Evolutionary conservation across 2,797 vertebrate genomes (phyloP), one percentile per base, ranked within the genome.

Genomic region (Xiphorhynchus erythropygius): DNA sequence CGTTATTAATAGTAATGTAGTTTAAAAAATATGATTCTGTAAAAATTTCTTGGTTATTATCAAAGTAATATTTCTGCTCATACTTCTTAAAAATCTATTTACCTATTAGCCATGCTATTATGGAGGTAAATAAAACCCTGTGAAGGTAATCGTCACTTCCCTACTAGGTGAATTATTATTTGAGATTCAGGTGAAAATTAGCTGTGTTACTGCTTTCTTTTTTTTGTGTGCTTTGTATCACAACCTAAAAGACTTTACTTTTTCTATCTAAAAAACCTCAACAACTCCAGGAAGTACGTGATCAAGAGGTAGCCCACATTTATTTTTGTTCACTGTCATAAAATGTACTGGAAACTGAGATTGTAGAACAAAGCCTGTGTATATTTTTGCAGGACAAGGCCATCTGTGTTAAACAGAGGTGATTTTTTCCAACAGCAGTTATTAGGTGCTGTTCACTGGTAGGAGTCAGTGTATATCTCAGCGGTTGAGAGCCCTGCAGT

Each of bases 341-440:
- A 69, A 62, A 56, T 30, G 12, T 52, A 28, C 35, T 69, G 50
- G 57, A 65, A 91, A 57, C 46, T 84, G 85, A 94, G 74, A 47
- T 27, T 37, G 44, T 50, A 85, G 92, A 91, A 47, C 71, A 86
- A 81, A 75, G 69, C 55, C 65, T 79, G 18, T 89, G 28, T 84
- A 22, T 79, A 53, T 79, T 41, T 93, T 62, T 93, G 52, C 86
- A 90, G 91, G 55, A 78, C 39, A 80, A 86, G 30, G 62, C 94
- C 65, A 76, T 69, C 50, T 88, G 6, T 90, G 18, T 88, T 90
- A 93, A 88, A 47, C 89, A 83, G 69, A 88, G 57, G 59, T 76
- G 69, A n/a, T 84, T 94, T 95, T 97, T 94, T 88, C 73, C 62
- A 71, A 3, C 80, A 82, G 69, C 76, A 87, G 82, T 91, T 80